Conservation (phyloP, 2,113 vertebrate genomes). For the Neogobius melanostomus region DNA sequence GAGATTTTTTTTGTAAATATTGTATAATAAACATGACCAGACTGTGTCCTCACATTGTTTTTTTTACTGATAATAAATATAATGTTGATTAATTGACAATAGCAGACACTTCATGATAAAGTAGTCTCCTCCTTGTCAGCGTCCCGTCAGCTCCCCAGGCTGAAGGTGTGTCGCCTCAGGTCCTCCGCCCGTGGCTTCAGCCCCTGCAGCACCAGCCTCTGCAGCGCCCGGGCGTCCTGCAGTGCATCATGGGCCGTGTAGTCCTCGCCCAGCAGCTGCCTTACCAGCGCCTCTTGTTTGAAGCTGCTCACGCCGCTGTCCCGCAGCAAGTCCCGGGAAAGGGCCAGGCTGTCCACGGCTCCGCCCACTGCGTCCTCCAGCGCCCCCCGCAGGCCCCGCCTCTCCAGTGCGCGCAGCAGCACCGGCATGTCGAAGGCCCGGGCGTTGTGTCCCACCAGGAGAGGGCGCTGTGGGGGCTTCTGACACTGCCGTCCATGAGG, state of each 20-base stretch:
- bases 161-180: slow-evolving; percentile 52
- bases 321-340: slow-evolving; percentile 65
- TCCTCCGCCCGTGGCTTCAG: slow-evolving; percentile 32
- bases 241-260: slow-evolving; percentile 73
- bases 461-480: slow-evolving; percentile 19
- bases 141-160: slow-evolving; percentile 18
- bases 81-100: too few relatives aligned
- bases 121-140: neutral
- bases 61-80: too few relatives aligned
- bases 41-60: too few relatives aligned
- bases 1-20: too few relatives aligned
- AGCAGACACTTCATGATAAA: too few relatives aligned
- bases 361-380: slow-evolving; percentile 57
- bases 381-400: slow-evolving; percentile 50
- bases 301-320: slow-evolving; percentile 55
- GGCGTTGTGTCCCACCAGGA: slow-evolving; percentile 74
- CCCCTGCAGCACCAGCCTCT: slow-evolving; percentile 55
- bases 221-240: slow-evolving; percentile 68
- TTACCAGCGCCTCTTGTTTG: slow-evolving; percentile 67
- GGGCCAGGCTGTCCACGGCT: slow-evolving; percentile 67
- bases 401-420: slow-evolving; percentile 55
- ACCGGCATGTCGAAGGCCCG: slow-evolving; percentile 68
- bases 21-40: too few relatives aligned
- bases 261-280: slow-evolving; percentile 58
- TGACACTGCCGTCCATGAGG: neutral